Base-by-base conservation (phyloP, 1,140 invertebrate species). In the Trichoplusia ni region DNA sequence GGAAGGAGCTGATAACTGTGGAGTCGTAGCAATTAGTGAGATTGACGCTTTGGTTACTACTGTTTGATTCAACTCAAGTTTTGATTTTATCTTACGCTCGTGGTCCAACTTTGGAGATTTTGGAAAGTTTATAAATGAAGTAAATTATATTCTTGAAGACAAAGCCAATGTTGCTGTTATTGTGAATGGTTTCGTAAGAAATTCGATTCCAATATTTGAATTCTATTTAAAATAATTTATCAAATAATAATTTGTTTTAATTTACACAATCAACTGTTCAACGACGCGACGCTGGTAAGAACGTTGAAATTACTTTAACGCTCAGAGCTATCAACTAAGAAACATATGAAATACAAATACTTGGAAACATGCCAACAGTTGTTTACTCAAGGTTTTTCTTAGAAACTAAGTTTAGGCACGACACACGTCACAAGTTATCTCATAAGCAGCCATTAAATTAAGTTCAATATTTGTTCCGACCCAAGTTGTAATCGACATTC, bases 401-500 rank as follows among this genome's bases (percentile, higher is more conserved):
- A 47, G 14, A 49, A 49, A 49, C 46, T 49, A 33, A 49, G 13
- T 49, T 31, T 11, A 49, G 29, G 27, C 33, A 49, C 16, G 25
- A 4, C 9, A 3, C 14, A 33, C 31, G 27, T 33, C 13, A 9
- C 18, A 33, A 51, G 14, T 51, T 51, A 51, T 33, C 33, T 54
- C 33, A 54, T 54, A 54, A 38, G 33, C 31, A 5, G 5, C 49
- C 23, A 54, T 38, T 54, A 25, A 37, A 54, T 38, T 11, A 8
- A 54, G 33, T 54, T 37, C 16, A 51, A 51, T 51, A 54, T 54
- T 54, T 54, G 31, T 54, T n/a, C 5, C 18, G 23, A 25, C n/a
- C 31, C 11, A 25, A 4, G 33, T 23, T 6, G 49, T 25, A 25
- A 54, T 54, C 21, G 33, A 25, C 33, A 54, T 54, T n/a, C 25